Conservation (phyloP, 1,140 invertebrate genomes). For the Pomacea maculata region DNA sequence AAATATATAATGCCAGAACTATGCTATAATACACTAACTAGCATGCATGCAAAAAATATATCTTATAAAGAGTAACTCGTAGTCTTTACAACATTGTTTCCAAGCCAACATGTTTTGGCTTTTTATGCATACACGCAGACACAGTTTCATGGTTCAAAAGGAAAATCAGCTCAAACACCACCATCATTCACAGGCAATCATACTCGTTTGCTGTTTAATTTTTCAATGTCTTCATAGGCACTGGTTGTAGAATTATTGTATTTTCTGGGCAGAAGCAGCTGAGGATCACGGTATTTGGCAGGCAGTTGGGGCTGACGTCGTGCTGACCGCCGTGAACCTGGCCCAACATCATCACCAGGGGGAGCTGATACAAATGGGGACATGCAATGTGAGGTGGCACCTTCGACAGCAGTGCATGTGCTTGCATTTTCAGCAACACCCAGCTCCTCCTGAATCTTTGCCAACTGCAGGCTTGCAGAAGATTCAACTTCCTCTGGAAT, state of each 20-base stretch:
- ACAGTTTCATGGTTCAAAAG: no score
- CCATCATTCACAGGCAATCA: background rate
- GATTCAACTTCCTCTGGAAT: background rate
- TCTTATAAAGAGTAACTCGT: no score
- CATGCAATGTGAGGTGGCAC: no score
- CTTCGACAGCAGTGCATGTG: no score
- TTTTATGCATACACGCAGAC: no score
- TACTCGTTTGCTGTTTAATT: background rate
- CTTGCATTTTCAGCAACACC: background rate
- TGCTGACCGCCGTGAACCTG: background rate
- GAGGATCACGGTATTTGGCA: background rate
- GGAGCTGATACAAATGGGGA: background rate
- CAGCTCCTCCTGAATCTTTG: background rate
- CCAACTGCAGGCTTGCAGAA: background rate
- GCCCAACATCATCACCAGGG: background rate
- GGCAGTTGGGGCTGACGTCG: constrained; percentile 3
- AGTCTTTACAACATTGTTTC: no score
- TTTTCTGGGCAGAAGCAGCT: background rate
- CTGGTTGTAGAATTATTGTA: background rate
- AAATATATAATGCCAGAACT: no score
- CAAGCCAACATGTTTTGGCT: no score
- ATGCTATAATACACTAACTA: no score
- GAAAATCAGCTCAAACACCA: no score
- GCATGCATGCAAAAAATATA: no score
- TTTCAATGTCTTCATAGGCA: background rate